Conservation (phyloP, 2,797 vertebrate species). For the Acanthurus tractus region DNA sequence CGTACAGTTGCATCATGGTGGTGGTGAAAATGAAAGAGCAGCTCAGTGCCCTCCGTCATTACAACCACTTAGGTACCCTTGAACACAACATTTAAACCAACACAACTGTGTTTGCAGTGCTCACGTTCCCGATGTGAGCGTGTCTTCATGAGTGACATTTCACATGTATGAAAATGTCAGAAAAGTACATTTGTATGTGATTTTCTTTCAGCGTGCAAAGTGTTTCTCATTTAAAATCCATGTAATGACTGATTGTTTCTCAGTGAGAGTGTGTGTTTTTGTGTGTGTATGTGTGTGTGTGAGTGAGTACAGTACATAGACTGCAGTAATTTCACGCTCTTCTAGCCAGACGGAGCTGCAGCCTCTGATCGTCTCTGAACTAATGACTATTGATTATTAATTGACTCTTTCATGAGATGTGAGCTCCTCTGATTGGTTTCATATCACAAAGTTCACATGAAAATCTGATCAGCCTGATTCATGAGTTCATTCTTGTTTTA, state of each 20-base stretch:
- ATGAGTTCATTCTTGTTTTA: constrained; percentile 43
- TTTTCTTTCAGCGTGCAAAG: not conserved
- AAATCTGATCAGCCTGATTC: constrained; percentile 56
- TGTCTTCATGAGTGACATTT: not conserved
- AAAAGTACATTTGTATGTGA: not conserved
- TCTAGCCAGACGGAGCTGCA: constrained; percentile 56
- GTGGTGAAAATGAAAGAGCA: not conserved
- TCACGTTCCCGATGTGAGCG: not conserved
- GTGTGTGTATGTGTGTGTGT: constrained; percentile 19
- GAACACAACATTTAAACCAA: not conserved
- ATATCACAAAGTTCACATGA: constrained; percentile 61
- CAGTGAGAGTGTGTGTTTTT: constrained; percentile 21
- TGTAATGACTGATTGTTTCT: constrained; percentile 8
- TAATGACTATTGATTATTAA: constrained; percentile 79
- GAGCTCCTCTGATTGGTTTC: constrained; percentile 65
- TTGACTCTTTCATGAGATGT: constrained; percentile 67
- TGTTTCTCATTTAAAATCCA: not conserved
- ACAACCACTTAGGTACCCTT: not conserved
- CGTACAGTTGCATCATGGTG: too few relatives aligned
- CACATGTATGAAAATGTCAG: not conserved
- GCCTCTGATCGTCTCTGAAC: constrained; percentile 46
- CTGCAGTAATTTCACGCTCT: constrained; percentile 74
- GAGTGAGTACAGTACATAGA: constrained; percentile 34
- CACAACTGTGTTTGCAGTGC: not conserved
- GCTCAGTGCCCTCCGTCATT: not conserved